These are phyloP conservation scores for Pristionchus entomophagus DNA, from an alignment of 2,888 invertebrate genomes.

Conservation along the genomic window DNA sequence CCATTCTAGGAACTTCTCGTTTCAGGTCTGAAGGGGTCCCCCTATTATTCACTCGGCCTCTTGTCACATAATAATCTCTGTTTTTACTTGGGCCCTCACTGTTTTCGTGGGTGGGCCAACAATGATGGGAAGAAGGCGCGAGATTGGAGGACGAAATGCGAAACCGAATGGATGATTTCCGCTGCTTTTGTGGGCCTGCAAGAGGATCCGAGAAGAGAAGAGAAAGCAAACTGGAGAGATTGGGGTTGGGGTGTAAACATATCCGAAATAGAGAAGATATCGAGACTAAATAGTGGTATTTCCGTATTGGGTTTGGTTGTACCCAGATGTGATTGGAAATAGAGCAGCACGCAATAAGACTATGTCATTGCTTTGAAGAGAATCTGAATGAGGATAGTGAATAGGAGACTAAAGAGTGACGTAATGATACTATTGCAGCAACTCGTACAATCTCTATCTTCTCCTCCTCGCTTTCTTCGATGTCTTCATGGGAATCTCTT, in stretches of 20 bases:
- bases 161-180: neutral
- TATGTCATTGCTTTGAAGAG: neutral
- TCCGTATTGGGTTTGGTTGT: neutral
- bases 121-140: neutral
- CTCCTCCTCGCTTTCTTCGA: constrained; percentile 63
- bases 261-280: too few relatives aligned
- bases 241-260: too few relatives aligned
- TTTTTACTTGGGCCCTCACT: neutral
- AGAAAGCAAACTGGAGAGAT: neutral
- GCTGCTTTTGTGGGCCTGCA: neutral
- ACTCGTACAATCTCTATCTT: constrained; percentile 63
- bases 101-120: constrained; percentile 4
- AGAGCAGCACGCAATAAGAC: neutral
- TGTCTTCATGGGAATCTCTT: constrained; percentile 62
- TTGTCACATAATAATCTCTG: constrained; percentile 35
- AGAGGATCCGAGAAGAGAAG: neutral
- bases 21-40: neutral
- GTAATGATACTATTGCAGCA: constrained; percentile 51
- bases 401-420: too few relatives aligned
- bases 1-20: too few relatives aligned
- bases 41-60: neutral
- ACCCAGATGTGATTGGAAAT: neutral
- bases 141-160: neutral
- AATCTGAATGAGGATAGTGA: neutral
- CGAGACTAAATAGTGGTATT: too few relatives aligned